Evolutionary conservation across 2,113 vertebrate species (phyloP).

Genomic region (Pyxicephalus adspersus): DNA sequence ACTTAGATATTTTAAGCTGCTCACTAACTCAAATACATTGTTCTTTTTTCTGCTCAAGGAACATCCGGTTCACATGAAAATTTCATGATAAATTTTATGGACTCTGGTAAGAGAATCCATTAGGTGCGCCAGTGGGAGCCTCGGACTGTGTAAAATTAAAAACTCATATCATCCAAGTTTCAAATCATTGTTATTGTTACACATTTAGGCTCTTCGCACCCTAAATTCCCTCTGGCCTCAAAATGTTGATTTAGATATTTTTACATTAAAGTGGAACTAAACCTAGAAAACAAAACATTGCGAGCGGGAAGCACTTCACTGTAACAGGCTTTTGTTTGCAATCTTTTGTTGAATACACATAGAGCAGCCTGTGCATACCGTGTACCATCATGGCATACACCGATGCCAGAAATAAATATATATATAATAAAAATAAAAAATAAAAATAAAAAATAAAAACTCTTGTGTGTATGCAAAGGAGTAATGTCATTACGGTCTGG

Average conservation of each 20-base stretch:
- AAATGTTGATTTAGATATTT: constrained; percentile 6
- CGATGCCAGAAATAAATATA: no score
- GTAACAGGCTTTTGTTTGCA: no score
- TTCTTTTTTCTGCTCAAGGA: constrained; percentile 27
- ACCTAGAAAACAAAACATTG: no score
- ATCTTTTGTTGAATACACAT: background rate
- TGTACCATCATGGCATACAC: no score
- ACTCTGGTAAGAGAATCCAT: background rate
- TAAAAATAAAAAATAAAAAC: no score
- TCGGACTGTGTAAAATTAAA: background rate
- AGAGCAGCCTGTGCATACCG: no score
- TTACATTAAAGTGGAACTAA: background rate
- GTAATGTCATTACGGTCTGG: no score
- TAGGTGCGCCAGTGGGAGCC: constrained; percentile 19
- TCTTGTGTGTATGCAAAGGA: no score
- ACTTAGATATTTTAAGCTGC: constrained; percentile 41
- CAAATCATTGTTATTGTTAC: background rate
- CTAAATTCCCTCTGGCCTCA: background rate
- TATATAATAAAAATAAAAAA: no score
- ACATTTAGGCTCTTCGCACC: background rate
- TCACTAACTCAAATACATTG: background rate
- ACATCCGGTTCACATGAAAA: constrained; percentile 33
- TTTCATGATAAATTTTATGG: constrained; percentile 14
- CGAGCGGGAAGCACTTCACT: no score
- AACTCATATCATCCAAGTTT: background rate